Percentiles rank a stretch among this genome's conserved stretches.
These are phyloP conservation scores for Centroberyx gerrardi DNA, from an alignment of 2,797 vertebrate species.

Conservation along the genomic window DNA sequence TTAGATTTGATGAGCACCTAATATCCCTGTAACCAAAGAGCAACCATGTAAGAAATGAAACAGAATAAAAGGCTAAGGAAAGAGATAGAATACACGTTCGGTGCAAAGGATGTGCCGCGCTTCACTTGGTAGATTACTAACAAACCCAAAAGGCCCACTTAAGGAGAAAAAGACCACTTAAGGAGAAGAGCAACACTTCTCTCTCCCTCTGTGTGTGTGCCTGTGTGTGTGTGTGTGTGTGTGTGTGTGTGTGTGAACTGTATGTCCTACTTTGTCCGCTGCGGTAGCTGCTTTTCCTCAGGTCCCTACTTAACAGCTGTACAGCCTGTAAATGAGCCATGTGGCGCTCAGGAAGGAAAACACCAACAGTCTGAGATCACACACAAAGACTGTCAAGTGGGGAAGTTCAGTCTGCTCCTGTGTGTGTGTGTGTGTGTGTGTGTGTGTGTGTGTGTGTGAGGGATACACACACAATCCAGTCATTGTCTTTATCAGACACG, in stretches of 20 bases:
- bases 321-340: neutral
- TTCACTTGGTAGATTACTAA: slow-evolving; percentile 7
- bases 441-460: slow-evolving; percentile 22
- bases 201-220: too few relatives aligned
- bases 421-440: slow-evolving; percentile 19
- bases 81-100: neutral
- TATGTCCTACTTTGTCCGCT: neutral
- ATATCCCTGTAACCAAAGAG: too few relatives aligned
- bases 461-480: slow-evolving; percentile 4
- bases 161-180: neutral
- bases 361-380: neutral
- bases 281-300: neutral
- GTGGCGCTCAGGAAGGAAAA: neutral
- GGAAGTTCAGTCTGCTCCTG: neutral
- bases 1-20: too few relatives aligned
- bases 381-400: neutral
- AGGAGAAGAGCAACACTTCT: too few relatives aligned
- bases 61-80: neutral
- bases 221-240: neutral
- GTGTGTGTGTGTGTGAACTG: neutral
- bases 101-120: neutral
- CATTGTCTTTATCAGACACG: neutral
- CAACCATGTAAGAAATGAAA: neutral
- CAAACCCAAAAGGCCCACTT: neutral
- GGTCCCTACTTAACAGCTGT: neutral